These are phyloP conservation scores for Graphium colonna DNA, from an alignment of 2,888 invertebrate species.

Conservation along the genomic window DNA sequence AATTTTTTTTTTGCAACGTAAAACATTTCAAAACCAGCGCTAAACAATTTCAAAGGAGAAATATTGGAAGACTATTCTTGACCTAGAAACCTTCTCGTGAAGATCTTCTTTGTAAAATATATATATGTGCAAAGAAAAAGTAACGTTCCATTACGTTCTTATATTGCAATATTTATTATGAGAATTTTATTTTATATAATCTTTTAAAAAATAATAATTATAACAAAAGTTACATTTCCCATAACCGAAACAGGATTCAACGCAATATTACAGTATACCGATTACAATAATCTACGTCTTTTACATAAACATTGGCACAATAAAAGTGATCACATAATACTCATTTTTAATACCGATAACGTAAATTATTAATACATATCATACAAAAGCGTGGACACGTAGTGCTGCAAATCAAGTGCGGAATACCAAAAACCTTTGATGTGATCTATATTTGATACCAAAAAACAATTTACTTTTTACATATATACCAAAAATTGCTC, in stretches of 20 bases:
- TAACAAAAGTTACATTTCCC: background rate
- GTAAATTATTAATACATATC: conserved; percentile 36
- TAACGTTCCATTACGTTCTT: too few species aligned
- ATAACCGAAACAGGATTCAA: conserved; percentile 36
- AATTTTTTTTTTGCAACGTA: too few species aligned
- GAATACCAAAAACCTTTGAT: background rate
- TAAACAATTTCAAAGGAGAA: too few species aligned
- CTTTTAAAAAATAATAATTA: too few species aligned
- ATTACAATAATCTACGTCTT: conserved; percentile 52
- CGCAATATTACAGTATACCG: conserved; percentile 30
- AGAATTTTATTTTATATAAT: background rate
- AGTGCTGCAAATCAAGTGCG: conserved; percentile 23
- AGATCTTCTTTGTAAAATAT: too few species aligned
- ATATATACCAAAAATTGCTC: too few species aligned
- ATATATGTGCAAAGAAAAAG: too few species aligned
- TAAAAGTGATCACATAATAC: conserved; percentile 67
- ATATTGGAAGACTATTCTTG: too few species aligned
- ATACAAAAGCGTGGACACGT: conserved; percentile 45
- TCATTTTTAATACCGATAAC: conserved; percentile 47
- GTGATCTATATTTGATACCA: background rate
- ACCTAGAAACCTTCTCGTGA: too few species aligned
- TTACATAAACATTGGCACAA: conserved; percentile 71
- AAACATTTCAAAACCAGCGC: too few species aligned
- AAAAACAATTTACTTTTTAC: too few species aligned
- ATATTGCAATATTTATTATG: too few species aligned